Percentiles rank a stretch among this genome's conserved stretches.
These are phyloP conservation scores for Camptogramma bilineatum DNA, from an alignment of 2,888 invertebrate genomes.

Conservation along the genomic window DNA sequence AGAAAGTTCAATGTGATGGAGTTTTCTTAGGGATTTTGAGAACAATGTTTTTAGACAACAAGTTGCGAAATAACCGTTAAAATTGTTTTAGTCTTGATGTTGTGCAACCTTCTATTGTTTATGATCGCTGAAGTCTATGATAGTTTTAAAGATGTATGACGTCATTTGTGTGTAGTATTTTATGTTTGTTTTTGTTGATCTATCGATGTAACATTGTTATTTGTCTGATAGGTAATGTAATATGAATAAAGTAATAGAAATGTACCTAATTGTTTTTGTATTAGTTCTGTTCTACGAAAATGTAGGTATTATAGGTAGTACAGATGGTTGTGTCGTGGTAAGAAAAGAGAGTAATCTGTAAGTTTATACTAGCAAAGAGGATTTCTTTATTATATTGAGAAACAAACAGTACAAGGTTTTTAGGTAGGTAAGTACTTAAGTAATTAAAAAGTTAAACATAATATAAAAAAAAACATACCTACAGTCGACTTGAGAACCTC, in stretches of 20 bases:
- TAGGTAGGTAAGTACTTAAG: too few relatives aligned
- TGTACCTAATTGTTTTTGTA: slow-evolving; percentile 36
- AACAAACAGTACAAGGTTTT: too few relatives aligned
- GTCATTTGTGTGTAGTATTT: slow-evolving; percentile 53
- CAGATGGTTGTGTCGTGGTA: too few relatives aligned
- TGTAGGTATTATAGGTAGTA: too few relatives aligned
- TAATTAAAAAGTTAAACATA: too few relatives aligned
- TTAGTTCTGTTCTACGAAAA: not conserved
- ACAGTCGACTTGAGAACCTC: too few relatives aligned
- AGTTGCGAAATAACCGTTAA: not conserved
- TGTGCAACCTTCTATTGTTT: slow-evolving; percentile 8
- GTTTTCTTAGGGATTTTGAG: too few relatives aligned
- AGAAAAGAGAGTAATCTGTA: too few relatives aligned
- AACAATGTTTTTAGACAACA: not conserved
- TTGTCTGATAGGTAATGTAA: slow-evolving; percentile 66
- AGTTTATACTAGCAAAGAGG: too few relatives aligned
- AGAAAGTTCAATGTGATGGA: too few relatives aligned
- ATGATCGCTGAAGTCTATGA: slow-evolving; percentile 16
- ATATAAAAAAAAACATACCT: too few relatives aligned
- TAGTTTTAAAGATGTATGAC: slow-evolving; percentile 44
- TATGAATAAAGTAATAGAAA: slow-evolving; percentile 68
- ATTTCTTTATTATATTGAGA: too few relatives aligned
- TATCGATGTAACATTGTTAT: slow-evolving; percentile 60
- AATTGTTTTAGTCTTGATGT: not conserved
- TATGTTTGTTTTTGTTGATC: slow-evolving; percentile 61